Conservation (phyloP, 2,888 invertebrate species). For the Nemoura dubitans region DNA sequence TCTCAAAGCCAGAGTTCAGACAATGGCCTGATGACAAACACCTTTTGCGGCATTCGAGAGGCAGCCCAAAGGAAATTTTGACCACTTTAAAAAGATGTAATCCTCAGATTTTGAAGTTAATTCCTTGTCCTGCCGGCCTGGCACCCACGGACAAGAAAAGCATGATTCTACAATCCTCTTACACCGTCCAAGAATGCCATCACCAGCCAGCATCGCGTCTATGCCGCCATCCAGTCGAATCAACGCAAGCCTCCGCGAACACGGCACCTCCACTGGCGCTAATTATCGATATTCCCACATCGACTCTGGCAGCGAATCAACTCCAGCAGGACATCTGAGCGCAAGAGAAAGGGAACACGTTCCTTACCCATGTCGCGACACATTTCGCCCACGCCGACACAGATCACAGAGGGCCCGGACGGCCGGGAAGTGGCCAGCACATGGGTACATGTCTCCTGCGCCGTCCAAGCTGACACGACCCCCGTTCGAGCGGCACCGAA, state of each 20-base stretch:
- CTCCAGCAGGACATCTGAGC: background rate
- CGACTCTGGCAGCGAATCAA: background rate
- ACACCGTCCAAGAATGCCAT: background rate
- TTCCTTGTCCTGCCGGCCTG: slow-evolving; percentile 1
- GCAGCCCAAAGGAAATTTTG: slow-evolving; percentile 8
- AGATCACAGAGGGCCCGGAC: no score
- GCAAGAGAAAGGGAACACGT: background rate
- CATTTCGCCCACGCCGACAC: no score
- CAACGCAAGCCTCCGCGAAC: background rate
- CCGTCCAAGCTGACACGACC: slow-evolving; percentile 19
- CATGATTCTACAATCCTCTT: background rate
- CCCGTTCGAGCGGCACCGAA: background rate
- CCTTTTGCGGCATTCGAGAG: background rate
- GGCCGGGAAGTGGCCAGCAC: no score
- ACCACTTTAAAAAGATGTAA: slow-evolving; percentile 20
- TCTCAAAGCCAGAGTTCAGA: background rate
- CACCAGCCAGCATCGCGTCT: no score
- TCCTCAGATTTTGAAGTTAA: slow-evolving; percentile 27
- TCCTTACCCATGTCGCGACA: background rate
- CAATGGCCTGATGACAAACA: background rate
- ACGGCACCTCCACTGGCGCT: background rate
- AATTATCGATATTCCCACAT: background rate
- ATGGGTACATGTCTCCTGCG: background rate
- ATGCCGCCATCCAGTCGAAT: background rate
- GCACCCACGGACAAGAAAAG: background rate